phyloP scores from a whole-genome alignment of 2,888 invertebrate species.

The Parnassius mnemosyne region DNA sequence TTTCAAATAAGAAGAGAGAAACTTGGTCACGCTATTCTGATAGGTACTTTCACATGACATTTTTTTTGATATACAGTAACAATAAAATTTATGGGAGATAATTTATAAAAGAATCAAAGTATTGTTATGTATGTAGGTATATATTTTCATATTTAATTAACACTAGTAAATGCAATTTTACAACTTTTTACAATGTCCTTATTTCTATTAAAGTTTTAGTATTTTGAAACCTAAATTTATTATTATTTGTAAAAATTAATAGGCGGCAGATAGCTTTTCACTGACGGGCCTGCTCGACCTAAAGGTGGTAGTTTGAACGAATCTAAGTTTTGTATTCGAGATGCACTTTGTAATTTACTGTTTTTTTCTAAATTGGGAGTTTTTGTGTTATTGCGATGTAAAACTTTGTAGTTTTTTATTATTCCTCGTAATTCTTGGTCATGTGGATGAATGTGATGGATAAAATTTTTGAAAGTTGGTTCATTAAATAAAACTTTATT shows the following conservation, averaged over 20 bases:
- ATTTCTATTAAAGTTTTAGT: too few species aligned
- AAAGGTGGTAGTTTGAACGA: conserved; percentile 59
- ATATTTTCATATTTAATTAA: too few species aligned
- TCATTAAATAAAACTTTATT: conserved; percentile 35
- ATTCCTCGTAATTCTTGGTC: conserved; percentile 60
- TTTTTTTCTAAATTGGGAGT: conserved; percentile 44
- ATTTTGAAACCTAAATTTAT: too few species aligned
- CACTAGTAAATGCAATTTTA: too few species aligned
- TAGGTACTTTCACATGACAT: conserved; percentile 19
- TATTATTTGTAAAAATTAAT: conserved; percentile 42
- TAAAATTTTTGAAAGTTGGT: conserved; percentile 39
- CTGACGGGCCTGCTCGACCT: conserved; percentile 69
- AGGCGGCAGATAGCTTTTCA: conserved; percentile 69
- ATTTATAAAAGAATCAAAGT: background rate
- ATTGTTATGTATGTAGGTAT: background rate
- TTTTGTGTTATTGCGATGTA: conserved; percentile 59
- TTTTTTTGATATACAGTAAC: background rate
- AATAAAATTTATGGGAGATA: background rate
- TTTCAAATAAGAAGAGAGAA: conserved; percentile 64
- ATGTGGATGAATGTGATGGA: conserved; percentile 42
- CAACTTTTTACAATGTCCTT: too few species aligned
- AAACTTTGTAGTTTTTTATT: conserved; percentile 71
- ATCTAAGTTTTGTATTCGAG: conserved; percentile 48
- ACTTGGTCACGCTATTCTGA: conserved; percentile 26
- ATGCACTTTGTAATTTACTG: conserved; percentile 47